phyloP scores from a whole-genome alignment of 2,888 invertebrate genomes.

The Ophion ventricosus region DNA sequence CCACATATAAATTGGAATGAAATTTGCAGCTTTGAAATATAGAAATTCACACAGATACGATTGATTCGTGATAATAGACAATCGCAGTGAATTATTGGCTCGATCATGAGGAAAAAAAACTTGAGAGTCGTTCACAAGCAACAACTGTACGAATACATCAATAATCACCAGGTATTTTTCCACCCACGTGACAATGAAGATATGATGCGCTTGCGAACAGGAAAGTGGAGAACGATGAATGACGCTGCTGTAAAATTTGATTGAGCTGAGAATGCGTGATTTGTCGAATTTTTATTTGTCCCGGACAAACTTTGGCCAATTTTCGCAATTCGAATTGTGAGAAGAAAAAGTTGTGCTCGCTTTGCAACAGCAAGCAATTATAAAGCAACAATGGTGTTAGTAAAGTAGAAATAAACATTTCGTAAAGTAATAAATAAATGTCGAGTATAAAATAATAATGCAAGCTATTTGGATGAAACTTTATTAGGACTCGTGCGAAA shows the following conservation, averaged over 20 bases:
- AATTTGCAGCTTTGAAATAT: not conserved
- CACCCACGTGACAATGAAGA: not conserved
- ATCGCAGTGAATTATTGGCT: not conserved
- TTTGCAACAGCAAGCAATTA: not conserved
- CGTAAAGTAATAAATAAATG: no score
- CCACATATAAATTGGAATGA: not conserved
- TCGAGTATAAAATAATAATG: no score
- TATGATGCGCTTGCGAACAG: not conserved
- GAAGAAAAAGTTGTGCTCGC: not conserved
- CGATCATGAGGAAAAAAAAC: constrained; percentile 81
- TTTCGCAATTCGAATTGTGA: not conserved
- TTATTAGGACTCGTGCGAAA: no score
- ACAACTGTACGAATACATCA: constrained; percentile 75
- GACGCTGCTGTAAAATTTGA: not conserved
- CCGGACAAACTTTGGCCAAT: not conserved
- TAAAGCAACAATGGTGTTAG: not conserved
- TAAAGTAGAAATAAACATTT: no score
- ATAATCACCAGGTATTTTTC: constrained; percentile 68
- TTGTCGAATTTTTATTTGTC: not conserved
- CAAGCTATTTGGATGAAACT: no score
- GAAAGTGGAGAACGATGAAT: not conserved
- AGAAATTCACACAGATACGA: not conserved
- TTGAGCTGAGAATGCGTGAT: not conserved
- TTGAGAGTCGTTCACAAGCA: constrained; percentile 79
- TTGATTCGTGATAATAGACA: not conserved